Conservation (phyloP, 2,797 vertebrate species). For the Ibycter americanus region DNA sequence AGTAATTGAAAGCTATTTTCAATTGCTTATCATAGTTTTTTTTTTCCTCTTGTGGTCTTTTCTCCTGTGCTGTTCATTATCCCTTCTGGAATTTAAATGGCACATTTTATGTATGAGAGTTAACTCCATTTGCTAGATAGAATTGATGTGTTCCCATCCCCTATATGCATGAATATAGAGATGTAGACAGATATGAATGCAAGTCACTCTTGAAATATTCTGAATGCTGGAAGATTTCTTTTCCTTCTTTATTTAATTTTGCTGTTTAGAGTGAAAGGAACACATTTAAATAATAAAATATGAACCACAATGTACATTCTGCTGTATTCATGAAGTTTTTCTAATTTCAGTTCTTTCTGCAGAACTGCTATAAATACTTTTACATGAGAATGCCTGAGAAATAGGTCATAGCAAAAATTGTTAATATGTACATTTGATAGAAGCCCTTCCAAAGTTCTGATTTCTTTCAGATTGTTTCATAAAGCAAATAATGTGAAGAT, state of each 20-base stretch:
- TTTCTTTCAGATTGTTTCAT: neutral
- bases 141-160: neutral
- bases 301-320: slow-evolving; percentile 31
- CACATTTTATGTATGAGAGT: slow-evolving; percentile 25
- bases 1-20: slow-evolving; percentile 3
- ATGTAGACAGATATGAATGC: slow-evolving; percentile 38
- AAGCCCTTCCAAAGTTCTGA: neutral
- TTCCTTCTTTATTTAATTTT: slow-evolving; percentile 55
- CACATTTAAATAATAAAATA: slow-evolving; percentile 62
- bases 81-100: slow-evolving; percentile 54
- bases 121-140: slow-evolving; percentile 46
- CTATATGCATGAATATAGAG: neutral
- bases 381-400: slow-evolving; percentile 61
- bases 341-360: slow-evolving; percentile 73
- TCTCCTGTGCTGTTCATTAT: slow-evolving; percentile 34
- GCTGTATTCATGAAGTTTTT: slow-evolving; percentile 66
- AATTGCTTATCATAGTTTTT: neutral
- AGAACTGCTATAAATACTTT: slow-evolving; percentile 67
- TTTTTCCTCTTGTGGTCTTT: neutral
- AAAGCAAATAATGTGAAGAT: neutral
- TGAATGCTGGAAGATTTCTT: slow-evolving; percentile 38
- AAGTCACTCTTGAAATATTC: neutral
- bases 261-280: slow-evolving; percentile 53
- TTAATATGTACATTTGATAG: neutral
- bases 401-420: slow-evolving; percentile 47